Evolutionary conservation across 2,113 vertebrate species (phyloP).

Genomic region (Gymnorhina tibicen): DNA sequence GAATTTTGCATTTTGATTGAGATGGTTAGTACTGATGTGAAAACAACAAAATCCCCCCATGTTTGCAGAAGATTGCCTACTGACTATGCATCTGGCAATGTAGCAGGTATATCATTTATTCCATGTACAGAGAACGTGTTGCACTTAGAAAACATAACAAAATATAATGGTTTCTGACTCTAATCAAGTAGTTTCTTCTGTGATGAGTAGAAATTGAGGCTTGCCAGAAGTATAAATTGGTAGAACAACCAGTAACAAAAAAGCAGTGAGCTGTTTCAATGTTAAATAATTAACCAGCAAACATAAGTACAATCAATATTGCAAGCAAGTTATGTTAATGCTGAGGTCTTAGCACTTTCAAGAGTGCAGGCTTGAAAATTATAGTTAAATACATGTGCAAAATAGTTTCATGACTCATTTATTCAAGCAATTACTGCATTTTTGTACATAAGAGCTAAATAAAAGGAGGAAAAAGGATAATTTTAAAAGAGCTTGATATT

Average conservation of each 20-base stretch:
- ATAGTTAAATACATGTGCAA: neutral
- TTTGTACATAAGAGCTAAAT: neutral
- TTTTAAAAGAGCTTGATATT: neutral
- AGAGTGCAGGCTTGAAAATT: neutral
- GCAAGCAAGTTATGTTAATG: neutral
- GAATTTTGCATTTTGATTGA: conserved; percentile 30
- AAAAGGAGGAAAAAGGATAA: neutral
- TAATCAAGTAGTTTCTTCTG: neutral
- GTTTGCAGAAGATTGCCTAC: neutral
- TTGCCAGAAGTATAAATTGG: neutral
- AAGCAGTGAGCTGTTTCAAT: neutral
- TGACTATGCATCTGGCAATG: neutral
- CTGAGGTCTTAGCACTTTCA: neutral
- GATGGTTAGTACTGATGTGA: neutral
- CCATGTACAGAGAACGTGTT: neutral
- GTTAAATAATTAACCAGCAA: conserved; percentile 8
- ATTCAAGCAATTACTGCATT: neutral
- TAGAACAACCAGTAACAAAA: neutral
- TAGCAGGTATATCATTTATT: neutral
- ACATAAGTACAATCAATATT: neutral
- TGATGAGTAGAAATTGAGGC: neutral
- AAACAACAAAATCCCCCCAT: neutral
- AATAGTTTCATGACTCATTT: neutral
- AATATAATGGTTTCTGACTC: neutral
- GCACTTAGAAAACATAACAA: neutral